Percentiles rank a stretch among this genome's conserved stretches.
These are phyloP conservation scores for Diarsia dahlii DNA, from an alignment of 2,888 invertebrate species.

Conservation along the genomic window DNA sequence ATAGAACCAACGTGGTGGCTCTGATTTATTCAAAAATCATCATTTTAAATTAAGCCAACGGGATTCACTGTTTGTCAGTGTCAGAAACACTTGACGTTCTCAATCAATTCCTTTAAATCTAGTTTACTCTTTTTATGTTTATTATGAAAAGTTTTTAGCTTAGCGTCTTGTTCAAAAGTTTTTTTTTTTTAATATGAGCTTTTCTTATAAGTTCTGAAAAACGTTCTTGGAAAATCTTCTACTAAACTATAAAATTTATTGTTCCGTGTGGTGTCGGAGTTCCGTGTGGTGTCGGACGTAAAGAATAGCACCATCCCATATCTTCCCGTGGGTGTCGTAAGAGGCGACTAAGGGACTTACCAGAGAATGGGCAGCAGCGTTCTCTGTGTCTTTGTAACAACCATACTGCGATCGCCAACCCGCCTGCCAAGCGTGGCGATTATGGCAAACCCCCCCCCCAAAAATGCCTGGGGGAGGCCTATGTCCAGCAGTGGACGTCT, in stretches of 20 bases:
- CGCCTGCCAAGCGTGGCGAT: too few relatives aligned
- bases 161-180: not conserved
- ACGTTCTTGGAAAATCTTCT: constrained; percentile 19
- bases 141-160: constrained; percentile 25
- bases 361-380: too few relatives aligned
- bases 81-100: constrained; percentile 41
- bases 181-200: constrained; percentile 1
- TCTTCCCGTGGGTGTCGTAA: too few relatives aligned
- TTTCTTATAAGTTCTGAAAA: constrained; percentile 2
- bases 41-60: constrained; percentile 66
- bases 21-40: constrained; percentile 52
- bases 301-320: too few relatives aligned
- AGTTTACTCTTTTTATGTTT: constrained; percentile 55
- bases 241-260: constrained; percentile 22
- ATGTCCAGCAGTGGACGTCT: too few relatives aligned
- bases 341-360: too few relatives aligned
- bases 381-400: too few relatives aligned
- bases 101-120: constrained; percentile 53
- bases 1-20: constrained; percentile 29
- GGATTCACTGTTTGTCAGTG: constrained; percentile 65
- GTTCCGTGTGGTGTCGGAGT: too few relatives aligned
- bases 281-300: too few relatives aligned
- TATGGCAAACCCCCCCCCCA: too few relatives aligned
- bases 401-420: too few relatives aligned
- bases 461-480: too few relatives aligned